Evolutionary conservation across 2,113 vertebrate genomes (phyloP), one percentile per base, ranked within the genome.

Genomic region (Echinops telfairi): DNA sequence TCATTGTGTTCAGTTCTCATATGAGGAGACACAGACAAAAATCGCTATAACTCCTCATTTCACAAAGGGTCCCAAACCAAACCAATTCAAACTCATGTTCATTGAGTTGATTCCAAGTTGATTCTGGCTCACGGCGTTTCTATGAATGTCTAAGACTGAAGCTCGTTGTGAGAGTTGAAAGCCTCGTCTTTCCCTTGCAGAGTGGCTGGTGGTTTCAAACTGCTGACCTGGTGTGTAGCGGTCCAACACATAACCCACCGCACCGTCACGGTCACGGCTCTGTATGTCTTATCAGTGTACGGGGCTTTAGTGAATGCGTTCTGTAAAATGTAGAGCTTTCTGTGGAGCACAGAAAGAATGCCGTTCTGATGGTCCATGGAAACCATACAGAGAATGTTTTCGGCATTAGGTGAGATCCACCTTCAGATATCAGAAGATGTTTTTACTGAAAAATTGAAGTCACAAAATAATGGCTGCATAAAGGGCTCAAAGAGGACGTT

Each of bases 391-490:
- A 96, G 47, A 82, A 20, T 40, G n/a, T 1, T 16, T 57, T 36
- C 12, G 19, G 16, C 29, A 11, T 57, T 75, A 76, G 33, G 47
- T 14, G 19, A 93, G 20, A 31, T 11, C 60, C 36, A 33, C 71
- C 20, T 64, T 80, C 60, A 92, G 80, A 60, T 2, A 94, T 33
- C 36, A 43, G 58, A 95, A 92, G 58, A 92, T 47, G 33, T 15
- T 89, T 80, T 66, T 90, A 58, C 77, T 81, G 22, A 81, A 84
- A 89, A 62, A 58, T 12, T 53, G 79, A 95, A 91, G 68, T 62
- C 84, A 89, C 16, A 10, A 85, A 79, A 94, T 40, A 81, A 0
- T 71, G 57, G 14, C 68, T 86, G 81, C 29, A 88, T 31, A 79
- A 91, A 87, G 64, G 82, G 91, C 43, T 94, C 79, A 66, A 86